Conservation (phyloP, 2,113 vertebrate species). For the Megatriorchis doriae region DNA sequence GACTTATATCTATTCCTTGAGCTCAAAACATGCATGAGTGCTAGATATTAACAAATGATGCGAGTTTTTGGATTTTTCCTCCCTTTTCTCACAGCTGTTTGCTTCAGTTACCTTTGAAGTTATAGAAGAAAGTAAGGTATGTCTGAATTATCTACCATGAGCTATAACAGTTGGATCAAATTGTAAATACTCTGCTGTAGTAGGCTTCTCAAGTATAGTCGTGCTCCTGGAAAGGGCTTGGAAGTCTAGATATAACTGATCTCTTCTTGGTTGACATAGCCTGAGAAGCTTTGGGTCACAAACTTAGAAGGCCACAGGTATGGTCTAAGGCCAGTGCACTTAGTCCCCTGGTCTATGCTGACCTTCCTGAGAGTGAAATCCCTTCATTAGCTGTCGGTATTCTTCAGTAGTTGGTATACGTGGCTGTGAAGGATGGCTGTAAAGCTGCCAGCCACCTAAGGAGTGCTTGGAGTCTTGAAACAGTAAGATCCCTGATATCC, state of each 20-base stretch:
- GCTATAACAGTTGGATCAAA: neutral
- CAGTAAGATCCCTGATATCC: neutral
- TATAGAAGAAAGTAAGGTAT: conserved; percentile 86
- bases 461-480: neutral
- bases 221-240: neutral
- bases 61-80: neutral
- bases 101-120: conserved; percentile 88
- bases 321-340: neutral
- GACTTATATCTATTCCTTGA: neutral
- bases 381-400: neutral
- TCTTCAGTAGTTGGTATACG: neutral
- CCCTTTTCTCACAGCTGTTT: conserved; percentile 80
- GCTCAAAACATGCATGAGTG: neutral
- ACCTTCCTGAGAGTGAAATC: neutral
- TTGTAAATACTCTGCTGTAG: neutral
- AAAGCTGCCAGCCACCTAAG: neutral
- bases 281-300: neutral
- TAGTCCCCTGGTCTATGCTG: neutral
- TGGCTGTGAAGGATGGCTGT: neutral
- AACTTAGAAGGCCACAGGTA: neutral
- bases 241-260: neutral
- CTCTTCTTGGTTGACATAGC: neutral
- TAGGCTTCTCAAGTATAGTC: neutral
- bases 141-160: conserved; percentile 7
- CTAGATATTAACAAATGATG: neutral